Conservation (phyloP, 1,140 invertebrate species). For the Drosophila bipectinata region DNA sequence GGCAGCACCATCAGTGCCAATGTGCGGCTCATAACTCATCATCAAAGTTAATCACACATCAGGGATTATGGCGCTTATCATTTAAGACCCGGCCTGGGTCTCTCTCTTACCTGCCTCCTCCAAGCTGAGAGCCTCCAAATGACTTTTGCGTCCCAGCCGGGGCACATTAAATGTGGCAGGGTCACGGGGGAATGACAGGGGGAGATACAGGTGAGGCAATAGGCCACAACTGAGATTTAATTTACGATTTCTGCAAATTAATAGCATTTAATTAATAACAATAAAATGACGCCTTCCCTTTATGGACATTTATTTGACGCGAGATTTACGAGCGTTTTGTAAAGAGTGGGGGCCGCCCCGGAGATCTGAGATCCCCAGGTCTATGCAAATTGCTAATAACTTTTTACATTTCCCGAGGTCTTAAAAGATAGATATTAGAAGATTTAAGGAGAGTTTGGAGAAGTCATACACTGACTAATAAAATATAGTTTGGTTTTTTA, state of each 20-base stretch:
- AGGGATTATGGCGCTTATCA: constrained; percentile 83
- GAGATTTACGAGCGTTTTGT: constrained; percentile 62
- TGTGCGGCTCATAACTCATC: constrained; percentile 82
- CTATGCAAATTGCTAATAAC: constrained; percentile 13
- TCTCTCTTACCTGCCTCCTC: constrained; percentile 35
- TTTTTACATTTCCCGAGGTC: background rate
- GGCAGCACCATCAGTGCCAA: constrained; percentile 70
- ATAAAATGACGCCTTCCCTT: constrained; percentile 79
- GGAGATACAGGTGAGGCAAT: constrained; percentile 33
- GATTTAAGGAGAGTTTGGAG: constrained; percentile 1
- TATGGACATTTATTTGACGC: constrained; percentile 78
- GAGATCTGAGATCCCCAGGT: too few relatives aligned
- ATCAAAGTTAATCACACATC: constrained; percentile 83
- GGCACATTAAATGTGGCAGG: constrained; percentile 63
- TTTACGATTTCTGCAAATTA: constrained; percentile 83
- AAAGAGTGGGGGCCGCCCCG: constrained; percentile 7
- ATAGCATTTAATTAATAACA: constrained; percentile 83
- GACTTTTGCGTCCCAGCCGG: constrained; percentile 58
- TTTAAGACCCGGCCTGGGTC: constrained; percentile 62
- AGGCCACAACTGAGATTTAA: constrained; percentile 68
- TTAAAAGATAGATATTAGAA: background rate
- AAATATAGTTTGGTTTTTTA: background rate
- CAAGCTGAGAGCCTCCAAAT: constrained; percentile 56
- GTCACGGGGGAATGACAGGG: constrained; percentile 8
- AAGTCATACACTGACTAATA: background rate